phyloP scores from a whole-genome alignment of 2,113 vertebrate genomes.

The Ceyx melanurus region DNA sequence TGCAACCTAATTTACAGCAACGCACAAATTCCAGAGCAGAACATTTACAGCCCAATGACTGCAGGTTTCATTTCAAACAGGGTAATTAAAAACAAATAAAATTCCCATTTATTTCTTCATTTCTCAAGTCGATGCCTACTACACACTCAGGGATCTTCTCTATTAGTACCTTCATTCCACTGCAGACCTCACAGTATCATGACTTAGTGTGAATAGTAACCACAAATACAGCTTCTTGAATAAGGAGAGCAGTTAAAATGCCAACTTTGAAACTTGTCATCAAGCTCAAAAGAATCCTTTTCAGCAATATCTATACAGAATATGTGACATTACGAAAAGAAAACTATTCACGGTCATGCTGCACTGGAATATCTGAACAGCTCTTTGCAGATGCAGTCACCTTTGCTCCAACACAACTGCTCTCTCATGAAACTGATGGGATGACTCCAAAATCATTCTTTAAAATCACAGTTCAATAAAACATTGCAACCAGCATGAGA shows the following conservation, averaged over 20 bases:
- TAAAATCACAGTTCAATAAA: background rate
- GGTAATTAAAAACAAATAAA: background rate
- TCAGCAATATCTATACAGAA: background rate
- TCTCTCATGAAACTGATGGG: background rate
- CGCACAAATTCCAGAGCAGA: background rate
- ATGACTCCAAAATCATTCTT: background rate
- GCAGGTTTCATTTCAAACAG: background rate
- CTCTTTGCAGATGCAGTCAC: background rate
- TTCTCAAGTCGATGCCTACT: background rate
- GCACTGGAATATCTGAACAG: background rate
- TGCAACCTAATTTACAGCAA: background rate
- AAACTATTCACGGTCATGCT: background rate
- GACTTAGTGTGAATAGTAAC: background rate
- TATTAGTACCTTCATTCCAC: background rate
- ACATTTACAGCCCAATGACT: background rate
- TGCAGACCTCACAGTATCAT: background rate
- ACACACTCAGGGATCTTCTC: background rate
- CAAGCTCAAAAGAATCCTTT: background rate
- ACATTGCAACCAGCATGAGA: background rate
- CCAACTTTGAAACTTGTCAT: background rate
- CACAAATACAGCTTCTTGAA: background rate
- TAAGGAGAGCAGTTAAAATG: background rate
- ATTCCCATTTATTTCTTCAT: background rate
- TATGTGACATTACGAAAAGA: background rate
- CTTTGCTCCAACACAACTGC: background rate